Evolutionary conservation across 1,140 invertebrate genomes (phyloP), one percentile per base, ranked within the genome.

Genomic region (Campoletis sonorensis): DNA sequence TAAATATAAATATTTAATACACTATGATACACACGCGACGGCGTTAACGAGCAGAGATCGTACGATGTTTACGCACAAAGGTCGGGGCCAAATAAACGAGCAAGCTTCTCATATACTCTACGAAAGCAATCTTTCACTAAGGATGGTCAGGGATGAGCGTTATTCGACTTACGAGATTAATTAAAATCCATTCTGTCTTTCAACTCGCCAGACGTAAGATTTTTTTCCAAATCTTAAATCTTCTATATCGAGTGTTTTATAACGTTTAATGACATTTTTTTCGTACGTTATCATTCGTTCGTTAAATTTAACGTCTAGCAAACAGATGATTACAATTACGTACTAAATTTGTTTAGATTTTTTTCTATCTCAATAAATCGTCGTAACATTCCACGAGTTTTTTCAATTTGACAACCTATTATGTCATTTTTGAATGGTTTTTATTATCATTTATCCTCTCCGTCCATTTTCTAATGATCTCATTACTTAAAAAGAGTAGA

Each of bases 51-150:
- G 67, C 67, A 33, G 4, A 70, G 67, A 70, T 70, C 67, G 30
- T 70, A 70, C 67, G 67, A 70, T 70, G 67, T 33, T 70, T 70
- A 70, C 33, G 30, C 67, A 11, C 67, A 70, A 70, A 70, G 67
- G 67, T 70, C 67, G 67, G 67, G 67, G 67, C 27, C 75, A 79
- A 58, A 54, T 71, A 51, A 79, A 58, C 10, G 61, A 67, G 51
- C 37, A 40, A 13, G 27, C 16, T 37, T 37, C n/a, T 70, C 30
- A 18, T 15, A 33, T 8, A 70, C 30, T 70, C 30, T n/a, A n/a
- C 30, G 18, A 33, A 33, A 16, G 15, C 18, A 33, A 70, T 70
- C 30, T 70, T 70, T 33, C 26, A 30, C 67, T 33, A 70, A 70
- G 67, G 1, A 70, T 70, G 67, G 67, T 33, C 67, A 70, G 67